Percentiles rank a stretch among this genome's conserved stretches.
Evolutionary conservation across 2,888 invertebrate species (phyloP).

Genomic region (Thyatira batis): DNA sequence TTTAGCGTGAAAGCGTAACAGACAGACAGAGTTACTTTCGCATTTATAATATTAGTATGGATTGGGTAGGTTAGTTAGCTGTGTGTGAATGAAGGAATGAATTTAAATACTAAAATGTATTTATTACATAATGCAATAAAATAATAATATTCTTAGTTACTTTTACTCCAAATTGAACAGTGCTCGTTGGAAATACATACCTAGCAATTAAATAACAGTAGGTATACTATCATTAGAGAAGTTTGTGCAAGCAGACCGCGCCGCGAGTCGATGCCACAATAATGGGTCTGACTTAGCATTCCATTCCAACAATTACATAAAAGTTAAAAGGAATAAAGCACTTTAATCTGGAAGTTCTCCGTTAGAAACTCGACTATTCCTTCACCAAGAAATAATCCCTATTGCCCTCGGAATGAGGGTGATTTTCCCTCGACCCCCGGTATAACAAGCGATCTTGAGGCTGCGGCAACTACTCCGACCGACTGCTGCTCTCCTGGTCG

Average conservation of each 20-base stretch:
- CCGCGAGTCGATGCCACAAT: conserved; percentile 22
- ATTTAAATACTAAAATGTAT: too few relatives aligned
- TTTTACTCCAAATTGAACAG: too few relatives aligned
- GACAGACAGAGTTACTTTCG: too few relatives aligned
- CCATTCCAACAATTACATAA: conserved; percentile 38
- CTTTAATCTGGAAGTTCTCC: conserved; percentile 48
- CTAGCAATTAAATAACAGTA: too few relatives aligned
- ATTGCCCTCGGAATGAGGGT: conserved; percentile 18
- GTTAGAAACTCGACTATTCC: conserved; percentile 36
- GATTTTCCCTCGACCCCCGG: conserved; percentile 19
- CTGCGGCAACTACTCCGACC: conserved; percentile 35
- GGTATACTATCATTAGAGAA: too few relatives aligned
- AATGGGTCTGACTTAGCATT: conserved; percentile 8
- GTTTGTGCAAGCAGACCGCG: conserved; percentile 16
- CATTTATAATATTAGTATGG: too few relatives aligned
- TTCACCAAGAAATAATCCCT: conserved; percentile 16
- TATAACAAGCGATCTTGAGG: conserved; percentile 50
- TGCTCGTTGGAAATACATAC: too few relatives aligned
- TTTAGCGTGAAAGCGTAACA: too few relatives aligned
- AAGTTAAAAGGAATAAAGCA: conserved; percentile 50
- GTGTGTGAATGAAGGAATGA: too few relatives aligned
- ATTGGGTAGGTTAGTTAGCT: too few relatives aligned
- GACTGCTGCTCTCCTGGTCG: conserved; percentile 27
- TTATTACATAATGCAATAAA: too few relatives aligned
- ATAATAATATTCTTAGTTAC: too few relatives aligned